Evolutionary conservation across 2,888 invertebrate species (phyloP), one percentile per base, ranked within the genome.

Genomic region (Reticulitermes lucifugus): DNA sequence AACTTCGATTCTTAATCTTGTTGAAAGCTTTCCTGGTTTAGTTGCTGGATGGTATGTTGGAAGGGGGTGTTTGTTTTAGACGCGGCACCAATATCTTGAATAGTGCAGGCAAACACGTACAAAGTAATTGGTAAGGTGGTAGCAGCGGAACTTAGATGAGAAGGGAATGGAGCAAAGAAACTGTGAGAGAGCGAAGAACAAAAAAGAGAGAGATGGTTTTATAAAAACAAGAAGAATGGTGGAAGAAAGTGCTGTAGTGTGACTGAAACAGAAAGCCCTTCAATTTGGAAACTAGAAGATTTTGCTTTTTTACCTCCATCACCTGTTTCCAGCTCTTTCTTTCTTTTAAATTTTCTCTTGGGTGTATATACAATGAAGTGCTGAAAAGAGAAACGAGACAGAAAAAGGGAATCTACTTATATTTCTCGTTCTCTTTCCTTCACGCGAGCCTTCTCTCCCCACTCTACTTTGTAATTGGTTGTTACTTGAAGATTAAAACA

Each of bases 1-100:
- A 86, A 86, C 86, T 87, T 87, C 86, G 86, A 87, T 87, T 87
- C 87, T 86, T 87, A 87, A 87, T 87, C 87, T 87, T 83, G 87
- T 86, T 87, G 87, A 87, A 87, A 87, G 87, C 87, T 87, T 87
- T 85, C 75, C 87, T 87, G 87, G 87, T 83, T 83, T 60, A 29
- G 81, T n/a, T n/a, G 41, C 43, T 70, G 55, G 81, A n/a, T 10
- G n/a, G n/a, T 35, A 70, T 14, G 71, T 73, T 18, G 73, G 79
- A 70, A 65, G 70, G 41, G 25, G 25, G 25, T 77, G 84, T 84
- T 84, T 84, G 84, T 84, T 77, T 84, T 84, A 84, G 77, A 43
- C 51, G 51, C 55, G 73, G 55, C 18, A 41, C 60, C 81, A 41
- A 59, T 81, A 83, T 83, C 71, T 83, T 70, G 82, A 83, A 83